Percentiles rank a stretch among this genome's conserved stretches.
Conservation (phyloP, 2,797 vertebrate genomes). For the Myotis daubentonii region DNA sequence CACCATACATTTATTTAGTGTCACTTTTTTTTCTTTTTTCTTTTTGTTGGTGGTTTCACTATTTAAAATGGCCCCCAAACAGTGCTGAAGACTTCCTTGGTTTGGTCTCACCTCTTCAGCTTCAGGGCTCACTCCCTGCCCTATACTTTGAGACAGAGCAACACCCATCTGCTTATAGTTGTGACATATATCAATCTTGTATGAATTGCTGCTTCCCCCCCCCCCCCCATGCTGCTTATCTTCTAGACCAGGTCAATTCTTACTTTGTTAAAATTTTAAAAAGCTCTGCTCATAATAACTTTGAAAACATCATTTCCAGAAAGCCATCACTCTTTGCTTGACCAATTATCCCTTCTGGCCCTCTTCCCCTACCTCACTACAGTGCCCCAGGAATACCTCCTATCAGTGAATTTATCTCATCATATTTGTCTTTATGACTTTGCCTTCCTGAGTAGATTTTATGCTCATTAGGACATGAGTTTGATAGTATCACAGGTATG, state of each 20-base stretch:
- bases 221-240: not conserved
- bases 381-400: not conserved
- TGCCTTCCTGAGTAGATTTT: not conserved
- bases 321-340: not conserved
- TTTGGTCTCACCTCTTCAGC: not conserved
- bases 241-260: not conserved
- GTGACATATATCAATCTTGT: not conserved
- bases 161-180: not conserved
- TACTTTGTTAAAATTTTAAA: conserved; percentile 1
- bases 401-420: not conserved
- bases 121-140: not conserved
- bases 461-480: not conserved
- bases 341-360: not conserved
- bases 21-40: not conserved
- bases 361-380: too few species aligned
- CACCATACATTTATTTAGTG: not conserved
- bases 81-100: not conserved
- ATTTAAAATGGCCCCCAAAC: not conserved
- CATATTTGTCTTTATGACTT: not conserved
- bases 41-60: not conserved
- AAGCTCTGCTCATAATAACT: not conserved
- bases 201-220: not conserved
- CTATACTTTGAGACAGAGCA: not conserved
- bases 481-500: not conserved
- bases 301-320: not conserved